Evolutionary conservation across 1,140 invertebrate species (phyloP), one percentile per base, ranked within the genome.

Genomic region (Bombus vancouverensis): DNA sequence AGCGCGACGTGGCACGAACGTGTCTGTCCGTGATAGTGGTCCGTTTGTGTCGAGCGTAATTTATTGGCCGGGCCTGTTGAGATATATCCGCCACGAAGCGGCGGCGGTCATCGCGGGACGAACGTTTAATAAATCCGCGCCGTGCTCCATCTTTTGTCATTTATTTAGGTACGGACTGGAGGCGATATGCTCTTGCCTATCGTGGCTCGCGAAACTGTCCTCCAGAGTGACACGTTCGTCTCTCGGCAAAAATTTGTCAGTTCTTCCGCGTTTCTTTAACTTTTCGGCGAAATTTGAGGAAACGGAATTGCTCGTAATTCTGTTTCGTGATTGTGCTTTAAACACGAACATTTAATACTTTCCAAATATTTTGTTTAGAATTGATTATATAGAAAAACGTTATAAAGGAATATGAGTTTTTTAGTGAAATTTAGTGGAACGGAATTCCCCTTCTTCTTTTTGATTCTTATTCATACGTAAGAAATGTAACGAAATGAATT

Each of bases 21-120:
- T 92, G 92, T 93, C 92, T 93, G 91, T 83, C 75, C 75, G 91
- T 88, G 92, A 94, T 94, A 93, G 89, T 89, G 86, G 82, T 75
- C 81, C 84, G 85, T 84, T 86, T 89, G 87, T 81, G 90, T 88
- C 87, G 80, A 73, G 72, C 82, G 75, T 93, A 92, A 93, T 93
- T 94, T 94, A 93, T 93, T 93, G 88, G 73, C 66, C 71, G 53
- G 81, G 73, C 74, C 5, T 13, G 37, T 47, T 68, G 87, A 89
- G 89, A 92, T 92, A 92, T 83, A 80, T 88, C 85, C 87, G 87
- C 83, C 84, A 53, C 47, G 47, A 66, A 66, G 80, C 65, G 65
- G 42, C 65, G 44, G 57, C 85, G 84, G 81, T 78, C 77, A 83
- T 78, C 89, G 74, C 76, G 62, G 25, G 65, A 66, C 74, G 57